phyloP scores from a whole-genome alignment of 2,113 vertebrate genomes.

The Pagrus major region DNA sequence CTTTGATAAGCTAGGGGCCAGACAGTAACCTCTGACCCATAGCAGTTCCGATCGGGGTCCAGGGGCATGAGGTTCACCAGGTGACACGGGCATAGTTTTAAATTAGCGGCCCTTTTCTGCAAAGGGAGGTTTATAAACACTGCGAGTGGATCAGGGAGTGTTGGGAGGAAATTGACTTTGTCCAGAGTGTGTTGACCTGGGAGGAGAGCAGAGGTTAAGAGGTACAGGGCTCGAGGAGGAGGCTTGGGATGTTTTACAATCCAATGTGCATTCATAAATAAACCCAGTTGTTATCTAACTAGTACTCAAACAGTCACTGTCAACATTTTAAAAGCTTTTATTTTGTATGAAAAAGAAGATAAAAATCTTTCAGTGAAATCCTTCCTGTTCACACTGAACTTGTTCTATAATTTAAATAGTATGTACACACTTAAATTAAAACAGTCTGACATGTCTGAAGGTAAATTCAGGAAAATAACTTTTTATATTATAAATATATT shows the following conservation, averaged over 20 bases:
- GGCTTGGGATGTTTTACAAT: conserved; percentile 7
- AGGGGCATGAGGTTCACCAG: conserved; percentile 80
- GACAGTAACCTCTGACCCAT: conserved; percentile 78
- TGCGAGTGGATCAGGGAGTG: conserved; percentile 66
- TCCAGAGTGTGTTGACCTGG: conserved; percentile 70
- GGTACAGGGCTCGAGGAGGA: conserved; percentile 32
- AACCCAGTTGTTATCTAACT: background rate
- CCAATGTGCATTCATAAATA: background rate
- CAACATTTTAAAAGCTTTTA: background rate
- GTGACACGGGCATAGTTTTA: conserved; percentile 71
- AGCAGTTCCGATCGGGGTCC: conserved; percentile 71
- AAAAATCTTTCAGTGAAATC: conserved; percentile 17
- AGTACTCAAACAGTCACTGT: background rate
- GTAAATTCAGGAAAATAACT: conserved; percentile 73
- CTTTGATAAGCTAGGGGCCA: conserved; percentile 79
- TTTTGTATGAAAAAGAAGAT: background rate
- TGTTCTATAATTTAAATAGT: conserved; percentile 42
- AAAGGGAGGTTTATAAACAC: conserved; percentile 74
- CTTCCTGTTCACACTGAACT: conserved; percentile 12
- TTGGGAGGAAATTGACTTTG: conserved; percentile 74
- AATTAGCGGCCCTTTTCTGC: conserved; percentile 65
- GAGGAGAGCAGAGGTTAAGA: conserved; percentile 71
- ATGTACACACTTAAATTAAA: conserved; percentile 58
- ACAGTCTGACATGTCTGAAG: conserved; percentile 50
- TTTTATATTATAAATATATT: conserved; percentile 72